Evolutionary conservation across 1,140 invertebrate genomes (phyloP).

Genomic region (Heliconius hewitsoni): DNA sequence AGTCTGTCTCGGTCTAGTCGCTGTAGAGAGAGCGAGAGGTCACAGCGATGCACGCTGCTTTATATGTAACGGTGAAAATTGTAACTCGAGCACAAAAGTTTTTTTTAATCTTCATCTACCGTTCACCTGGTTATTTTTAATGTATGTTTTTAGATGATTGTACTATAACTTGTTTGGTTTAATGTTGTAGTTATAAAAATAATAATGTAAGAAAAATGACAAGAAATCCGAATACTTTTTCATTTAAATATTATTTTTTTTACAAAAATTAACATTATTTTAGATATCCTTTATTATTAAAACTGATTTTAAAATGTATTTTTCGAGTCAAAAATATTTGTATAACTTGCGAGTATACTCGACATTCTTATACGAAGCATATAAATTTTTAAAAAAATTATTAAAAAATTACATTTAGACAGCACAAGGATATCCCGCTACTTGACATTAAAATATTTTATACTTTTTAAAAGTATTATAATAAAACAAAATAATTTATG

Average conservation of each 20-base stretch:
- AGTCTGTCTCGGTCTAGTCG: constrained; percentile 66
- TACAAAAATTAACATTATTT: no score
- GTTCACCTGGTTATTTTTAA: constrained; percentile 44
- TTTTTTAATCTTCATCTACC: constrained; percentile 31
- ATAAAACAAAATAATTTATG: constrained; percentile 11
- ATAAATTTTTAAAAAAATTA: not conserved
- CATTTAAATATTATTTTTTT: no score
- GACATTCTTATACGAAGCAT: not conserved
- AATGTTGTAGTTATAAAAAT: not conserved
- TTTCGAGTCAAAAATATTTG: no score
- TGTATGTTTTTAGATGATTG: constrained; percentile 61
- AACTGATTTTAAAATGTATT: no score
- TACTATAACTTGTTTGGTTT: not conserved
- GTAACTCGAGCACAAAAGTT: constrained; percentile 57
- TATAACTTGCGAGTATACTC: no score
- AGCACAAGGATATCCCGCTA: not conserved
- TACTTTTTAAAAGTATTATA: not conserved
- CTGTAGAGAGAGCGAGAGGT: constrained; percentile 67
- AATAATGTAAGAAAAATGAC: not conserved
- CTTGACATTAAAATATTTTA: not conserved
- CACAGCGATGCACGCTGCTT: constrained; percentile 74
- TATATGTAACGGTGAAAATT: constrained; percentile 69
- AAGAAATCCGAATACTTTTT: no score
- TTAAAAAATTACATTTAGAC: not conserved
- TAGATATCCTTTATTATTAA: no score